phyloP scores from a whole-genome alignment of 2,888 invertebrate species.

The Tanytarsus gracilentus region DNA sequence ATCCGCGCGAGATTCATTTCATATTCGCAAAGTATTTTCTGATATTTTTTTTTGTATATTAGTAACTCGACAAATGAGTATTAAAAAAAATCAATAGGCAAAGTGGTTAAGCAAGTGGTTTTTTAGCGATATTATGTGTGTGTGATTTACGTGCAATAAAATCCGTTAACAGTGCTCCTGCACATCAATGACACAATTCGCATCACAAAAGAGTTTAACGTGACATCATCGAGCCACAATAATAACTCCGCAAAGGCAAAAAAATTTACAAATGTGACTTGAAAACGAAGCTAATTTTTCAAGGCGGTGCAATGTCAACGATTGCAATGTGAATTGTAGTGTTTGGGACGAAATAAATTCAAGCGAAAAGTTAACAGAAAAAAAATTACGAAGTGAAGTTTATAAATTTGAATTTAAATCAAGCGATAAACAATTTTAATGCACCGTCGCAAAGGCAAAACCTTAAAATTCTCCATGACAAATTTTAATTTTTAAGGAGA shows the following conservation, averaged over 20 bases:
- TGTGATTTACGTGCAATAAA: not conserved
- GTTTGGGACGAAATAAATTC: not conserved
- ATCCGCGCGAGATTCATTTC: slow-evolving; percentile 2
- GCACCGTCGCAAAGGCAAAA: slow-evolving; percentile 1
- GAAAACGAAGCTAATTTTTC: not conserved
- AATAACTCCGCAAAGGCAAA: too few species aligned
- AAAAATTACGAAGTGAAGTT: too few species aligned
- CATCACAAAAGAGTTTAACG: not conserved
- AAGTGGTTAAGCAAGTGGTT: slow-evolving; percentile 19
- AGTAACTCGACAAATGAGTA: not conserved
- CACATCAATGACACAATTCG: not conserved
- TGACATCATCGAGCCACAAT: slow-evolving; percentile 15
- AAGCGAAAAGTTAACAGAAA: too few species aligned
- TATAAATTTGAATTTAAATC: not conserved
- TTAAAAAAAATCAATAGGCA: slow-evolving; percentile 5
- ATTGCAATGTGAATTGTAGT: too few species aligned
- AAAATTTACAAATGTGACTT: not conserved
- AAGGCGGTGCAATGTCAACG: too few species aligned
- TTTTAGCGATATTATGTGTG: not conserved
- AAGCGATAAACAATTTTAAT: slow-evolving; percentile 19
- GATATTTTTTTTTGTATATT: not conserved
- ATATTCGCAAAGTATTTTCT: not conserved
- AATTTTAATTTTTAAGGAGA: not conserved
- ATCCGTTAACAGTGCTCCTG: not conserved
- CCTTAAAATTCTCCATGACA: not conserved